Evolutionary conservation across 2,113 vertebrate genomes (phyloP).

Genomic region (Arizona elegans): DNA sequence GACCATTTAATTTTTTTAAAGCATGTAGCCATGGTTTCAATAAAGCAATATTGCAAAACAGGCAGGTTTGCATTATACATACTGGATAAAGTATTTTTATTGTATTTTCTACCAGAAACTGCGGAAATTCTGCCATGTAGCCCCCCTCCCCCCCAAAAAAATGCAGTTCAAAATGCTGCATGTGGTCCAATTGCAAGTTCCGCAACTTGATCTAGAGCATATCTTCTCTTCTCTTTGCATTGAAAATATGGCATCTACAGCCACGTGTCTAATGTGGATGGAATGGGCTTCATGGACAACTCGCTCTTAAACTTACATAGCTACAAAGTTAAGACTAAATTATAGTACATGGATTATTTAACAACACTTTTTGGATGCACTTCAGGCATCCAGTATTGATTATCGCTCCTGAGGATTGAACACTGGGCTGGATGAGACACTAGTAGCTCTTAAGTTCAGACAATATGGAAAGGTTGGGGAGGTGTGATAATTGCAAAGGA

Average conservation of each 20-base stretch:
- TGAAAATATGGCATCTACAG: background rate
- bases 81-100: background rate
- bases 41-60: background rate
- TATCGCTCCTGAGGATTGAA: background rate
- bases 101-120: background rate
- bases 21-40: background rate
- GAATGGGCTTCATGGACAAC: background rate
- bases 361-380: background rate
- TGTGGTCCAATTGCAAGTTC: background rate
- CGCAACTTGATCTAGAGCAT: background rate
- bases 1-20: background rate
- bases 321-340: background rate
- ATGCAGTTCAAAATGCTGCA: background rate
- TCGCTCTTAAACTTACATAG: background rate
- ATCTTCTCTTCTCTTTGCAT: background rate
- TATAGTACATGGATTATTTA: background rate
- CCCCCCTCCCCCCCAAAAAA: background rate
- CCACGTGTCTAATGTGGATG: background rate
- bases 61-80: background rate
- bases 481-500: slow-evolving; percentile 26
- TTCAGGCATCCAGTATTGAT: background rate
- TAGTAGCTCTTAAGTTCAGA: slow-evolving; percentile 16
- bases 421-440: background rate
- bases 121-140: background rate
- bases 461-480: slow-evolving; percentile 43